These are phyloP conservation scores for Drosophila lacicola DNA, from an alignment of 2,888 invertebrate genomes.

Conservation along the genomic window DNA sequence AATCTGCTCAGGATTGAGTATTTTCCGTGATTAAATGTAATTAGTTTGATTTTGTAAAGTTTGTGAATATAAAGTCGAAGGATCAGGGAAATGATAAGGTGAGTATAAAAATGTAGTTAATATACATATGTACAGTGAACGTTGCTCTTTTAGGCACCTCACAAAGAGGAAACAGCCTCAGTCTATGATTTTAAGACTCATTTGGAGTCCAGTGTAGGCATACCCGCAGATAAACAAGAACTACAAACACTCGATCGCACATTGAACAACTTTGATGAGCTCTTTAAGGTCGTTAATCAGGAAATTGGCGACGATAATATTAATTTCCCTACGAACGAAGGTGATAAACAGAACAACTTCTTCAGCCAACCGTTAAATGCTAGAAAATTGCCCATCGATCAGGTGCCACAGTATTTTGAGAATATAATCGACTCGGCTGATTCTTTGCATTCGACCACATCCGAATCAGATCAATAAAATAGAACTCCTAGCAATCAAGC, in stretches of 20 bases:
- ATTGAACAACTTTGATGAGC: conserved; percentile 12
- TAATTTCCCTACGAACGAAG: conserved; percentile 27
- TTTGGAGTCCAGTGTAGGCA: too few species aligned
- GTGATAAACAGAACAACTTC: conserved; percentile 33
- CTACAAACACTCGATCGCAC: conserved; percentile 19
- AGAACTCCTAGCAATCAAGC: conserved; percentile 3
- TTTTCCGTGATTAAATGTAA: not conserved
- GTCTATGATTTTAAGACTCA: conserved; percentile 24
- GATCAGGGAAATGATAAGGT: conserved; percentile 6
- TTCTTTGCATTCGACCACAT: too few species aligned
- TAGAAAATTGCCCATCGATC: too few species aligned
- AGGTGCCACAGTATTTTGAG: conserved; percentile 27
- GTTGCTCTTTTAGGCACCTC: conserved; percentile 13
- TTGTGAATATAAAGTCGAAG: conserved; percentile 48
- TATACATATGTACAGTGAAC: not conserved
- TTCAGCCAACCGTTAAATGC: too few species aligned
- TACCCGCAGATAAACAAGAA: too few species aligned
- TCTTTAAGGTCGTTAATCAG: conserved; percentile 14
- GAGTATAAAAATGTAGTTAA: not conserved
- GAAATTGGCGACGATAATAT: conserved; percentile 19
- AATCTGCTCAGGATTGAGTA: not conserved
- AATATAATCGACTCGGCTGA: conserved; percentile 29
- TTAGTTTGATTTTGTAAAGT: conserved; percentile 25
- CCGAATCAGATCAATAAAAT: too few species aligned
- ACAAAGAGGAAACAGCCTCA: conserved; percentile 25